phyloP scores from a whole-genome alignment of 2,888 invertebrate species.

The Morpho achilles region DNA sequence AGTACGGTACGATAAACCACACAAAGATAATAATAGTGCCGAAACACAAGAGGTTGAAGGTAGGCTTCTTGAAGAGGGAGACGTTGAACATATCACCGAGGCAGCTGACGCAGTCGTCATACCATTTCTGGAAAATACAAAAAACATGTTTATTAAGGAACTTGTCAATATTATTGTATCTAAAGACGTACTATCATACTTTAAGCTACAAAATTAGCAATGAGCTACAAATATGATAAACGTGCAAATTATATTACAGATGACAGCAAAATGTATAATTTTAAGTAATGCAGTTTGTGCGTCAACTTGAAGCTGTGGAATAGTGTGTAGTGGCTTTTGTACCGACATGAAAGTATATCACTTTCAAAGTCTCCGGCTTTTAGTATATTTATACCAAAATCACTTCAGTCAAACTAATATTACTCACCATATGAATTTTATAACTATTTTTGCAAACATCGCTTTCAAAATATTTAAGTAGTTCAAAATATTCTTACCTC shows the following conservation, averaged over 20 bases:
- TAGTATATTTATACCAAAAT: too few relatives aligned
- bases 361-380: too few relatives aligned
- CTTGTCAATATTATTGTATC: too few relatives aligned
- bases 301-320: too few relatives aligned
- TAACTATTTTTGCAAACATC: not conserved
- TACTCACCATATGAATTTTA: not conserved
- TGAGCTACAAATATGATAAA: too few relatives aligned
- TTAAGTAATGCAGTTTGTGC: too few relatives aligned
- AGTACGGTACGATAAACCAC: conserved; percentile 97
- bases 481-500: conserved; percentile 76
- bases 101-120: conserved; percentile 57
- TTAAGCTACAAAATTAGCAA: too few relatives aligned
- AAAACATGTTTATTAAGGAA: not conserved
- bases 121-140: conserved; percentile 58
- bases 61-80: conserved; percentile 86
- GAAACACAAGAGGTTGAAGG: conserved; percentile 89
- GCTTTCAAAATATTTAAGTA: not conserved
- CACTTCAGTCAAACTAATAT: not conserved
- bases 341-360: too few relatives aligned
- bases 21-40: conserved; percentile 94
- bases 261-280: too few relatives aligned
- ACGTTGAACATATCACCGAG: conserved; percentile 83
- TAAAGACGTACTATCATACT: too few relatives aligned
- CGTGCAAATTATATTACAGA: too few relatives aligned
- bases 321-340: too few relatives aligned